These are phyloP conservation scores for Diaphora mendica DNA, from an alignment of 2,888 invertebrate genomes.

Conservation along the genomic window DNA sequence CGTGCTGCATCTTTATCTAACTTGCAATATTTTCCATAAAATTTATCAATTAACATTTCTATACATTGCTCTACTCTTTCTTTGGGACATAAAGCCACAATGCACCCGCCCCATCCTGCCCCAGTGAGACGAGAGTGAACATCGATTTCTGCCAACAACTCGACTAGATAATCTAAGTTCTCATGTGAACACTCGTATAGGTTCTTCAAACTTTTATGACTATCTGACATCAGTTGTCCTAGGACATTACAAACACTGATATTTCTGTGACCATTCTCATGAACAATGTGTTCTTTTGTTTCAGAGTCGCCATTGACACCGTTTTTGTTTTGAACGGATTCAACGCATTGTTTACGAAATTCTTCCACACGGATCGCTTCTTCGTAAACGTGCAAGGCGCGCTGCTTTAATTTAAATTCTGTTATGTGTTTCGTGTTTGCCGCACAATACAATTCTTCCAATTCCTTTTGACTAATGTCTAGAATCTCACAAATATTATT, in stretches of 20 bases:
- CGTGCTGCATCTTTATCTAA: conserved; percentile 83
- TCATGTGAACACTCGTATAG: conserved; percentile 98
- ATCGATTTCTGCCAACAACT: conserved; percentile 89
- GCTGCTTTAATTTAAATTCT: conserved; percentile 92
- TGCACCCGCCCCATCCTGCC: conserved; percentile 99
- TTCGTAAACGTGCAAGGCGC: conserved; percentile 96
- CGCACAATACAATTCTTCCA: conserved; percentile 82
- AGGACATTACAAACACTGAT: conserved; percentile 84
- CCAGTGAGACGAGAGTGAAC: conserved; percentile 98
- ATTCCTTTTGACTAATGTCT: conserved; percentile 85
- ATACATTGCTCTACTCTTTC: conserved; percentile 90
- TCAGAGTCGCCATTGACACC: conserved; percentile 40
- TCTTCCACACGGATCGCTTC: conserved; percentile 94
- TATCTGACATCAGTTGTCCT: conserved; percentile 94
- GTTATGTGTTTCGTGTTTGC: conserved; percentile 88
- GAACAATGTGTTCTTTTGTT: conserved; percentile 52
- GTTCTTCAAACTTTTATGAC: conserved; percentile 94
- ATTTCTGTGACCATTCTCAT: conserved; percentile 52
- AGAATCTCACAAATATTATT: conserved; percentile 89
- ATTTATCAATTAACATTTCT: conserved; percentile 88
- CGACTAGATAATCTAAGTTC: conserved; percentile 93
- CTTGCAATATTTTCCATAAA: conserved; percentile 87
- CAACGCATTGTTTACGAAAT: conserved; percentile 89
- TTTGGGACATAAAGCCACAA: conserved; percentile 92
- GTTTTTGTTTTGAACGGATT: conserved; percentile 61